Percentiles rank a stretch among this genome's conserved stretches.
Evolutionary conservation across 2,888 invertebrate genomes (phyloP).

Genomic region (Teleiodes luculella): DNA sequence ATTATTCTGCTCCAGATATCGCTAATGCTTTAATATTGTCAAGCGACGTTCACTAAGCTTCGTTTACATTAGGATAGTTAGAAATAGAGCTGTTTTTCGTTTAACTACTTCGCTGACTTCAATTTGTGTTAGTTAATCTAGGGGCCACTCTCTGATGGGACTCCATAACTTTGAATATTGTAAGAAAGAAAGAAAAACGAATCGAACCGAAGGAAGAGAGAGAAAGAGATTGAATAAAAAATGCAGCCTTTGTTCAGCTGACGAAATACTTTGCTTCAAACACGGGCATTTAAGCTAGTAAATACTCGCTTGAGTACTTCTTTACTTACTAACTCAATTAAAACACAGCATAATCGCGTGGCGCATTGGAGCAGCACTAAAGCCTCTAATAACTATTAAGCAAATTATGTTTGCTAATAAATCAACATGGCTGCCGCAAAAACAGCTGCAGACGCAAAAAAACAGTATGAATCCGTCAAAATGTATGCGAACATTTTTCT

Average conservation of each 20-base stretch:
- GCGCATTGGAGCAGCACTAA: slow-evolving; percentile 22
- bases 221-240: too few relatives aligned
- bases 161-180: too few relatives aligned
- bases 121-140: too few relatives aligned
- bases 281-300: too few relatives aligned
- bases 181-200: too few relatives aligned
- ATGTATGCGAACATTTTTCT: slow-evolving; percentile 2
- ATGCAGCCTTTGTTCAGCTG: too few relatives aligned
- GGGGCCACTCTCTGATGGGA: too few relatives aligned
- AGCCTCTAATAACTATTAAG: slow-evolving; percentile 28
- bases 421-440: slow-evolving; percentile 15
- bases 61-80: not conserved
- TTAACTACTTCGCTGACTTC: not conserved
- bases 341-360: slow-evolving; percentile 12
- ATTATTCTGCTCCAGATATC: slow-evolving; percentile 5
- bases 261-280: too few relatives aligned
- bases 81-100: too few relatives aligned
- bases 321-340: too few relatives aligned
- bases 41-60: not conserved
- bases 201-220: too few relatives aligned
- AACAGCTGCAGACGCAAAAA: not conserved
- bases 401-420: slow-evolving; percentile 15
- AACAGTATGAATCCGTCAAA: not conserved
- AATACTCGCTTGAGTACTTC: too few relatives aligned
- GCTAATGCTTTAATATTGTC: not conserved